Base-by-base conservation (phyloP, 1,140 invertebrate species). In the Sycophaga agraensis region DNA sequence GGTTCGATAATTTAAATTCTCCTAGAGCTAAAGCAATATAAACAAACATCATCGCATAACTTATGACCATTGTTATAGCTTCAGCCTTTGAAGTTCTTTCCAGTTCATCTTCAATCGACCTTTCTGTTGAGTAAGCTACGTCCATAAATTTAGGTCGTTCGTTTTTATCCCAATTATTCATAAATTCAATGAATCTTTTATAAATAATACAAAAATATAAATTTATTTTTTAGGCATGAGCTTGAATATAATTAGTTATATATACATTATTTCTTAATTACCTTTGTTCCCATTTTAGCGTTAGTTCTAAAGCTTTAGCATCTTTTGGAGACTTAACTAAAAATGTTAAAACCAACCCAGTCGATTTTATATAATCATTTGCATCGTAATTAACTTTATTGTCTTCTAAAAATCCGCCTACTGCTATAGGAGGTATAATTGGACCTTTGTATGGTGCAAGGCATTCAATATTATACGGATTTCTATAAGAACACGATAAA, bases 1-100 rank as follows among this genome's bases (percentile, higher is more conserved):
- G 39, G 1, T 2, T n/a, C 7, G 54, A 90, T 0, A 85, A 87
- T 62, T 88, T 87, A 62, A 93, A 88, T 65, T 95, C 89, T 0
- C 97, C 96, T 14, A 99, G 83, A 3, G 94, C 89, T 37, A 98
- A 86, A 0, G 96, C 90, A 63, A 99, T 96, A 68, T 99, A 99
- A 21, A 88, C 86, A 78, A 99, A 99, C 97, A 99, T 99, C 46
- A 98, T 93, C 45, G 97, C 75, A 73, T 99, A 99, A 12, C 94
- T 97, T n/a, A 97, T 88, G 2, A 94, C 76, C 69, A 99, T 96
- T 0, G 97, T 99, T 1, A 87, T 74, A 3, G 97, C 84, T 77
- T 99, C 97, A 0, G 94, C 94, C 63, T 91, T 84, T 16, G 93
- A 96, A 79, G 96, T 93, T 35, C 93, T 80, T 56, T 93, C 87